Conservation (phyloP, 2,113 vertebrate genomes). For the Notechis scutatus region DNA sequence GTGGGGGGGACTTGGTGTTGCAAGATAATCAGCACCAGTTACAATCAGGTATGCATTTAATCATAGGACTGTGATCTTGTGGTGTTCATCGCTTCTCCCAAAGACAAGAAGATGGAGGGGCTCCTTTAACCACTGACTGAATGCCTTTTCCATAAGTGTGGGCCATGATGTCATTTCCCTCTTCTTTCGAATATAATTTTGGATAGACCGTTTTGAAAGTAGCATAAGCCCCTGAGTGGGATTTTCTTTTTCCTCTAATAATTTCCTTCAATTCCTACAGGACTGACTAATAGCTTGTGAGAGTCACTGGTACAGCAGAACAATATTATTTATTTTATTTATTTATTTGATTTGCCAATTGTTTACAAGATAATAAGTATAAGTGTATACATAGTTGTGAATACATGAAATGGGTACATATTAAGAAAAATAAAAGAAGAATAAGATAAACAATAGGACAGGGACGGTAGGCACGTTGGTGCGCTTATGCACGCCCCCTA, state of each 20-base stretch:
- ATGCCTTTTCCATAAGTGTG: not conserved
- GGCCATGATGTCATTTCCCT: not conserved
- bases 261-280: not conserved
- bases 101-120: not conserved
- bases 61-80: not conserved
- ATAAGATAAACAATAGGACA: too few species aligned
- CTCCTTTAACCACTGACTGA: not conserved
- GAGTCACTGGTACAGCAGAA: not conserved
- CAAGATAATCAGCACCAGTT: not conserved
- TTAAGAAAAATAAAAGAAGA: too few species aligned
- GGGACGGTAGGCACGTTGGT: too few species aligned
- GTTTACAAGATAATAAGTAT: too few species aligned
- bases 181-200: not conserved
- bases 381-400: too few species aligned
- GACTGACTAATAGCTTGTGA: constrained; percentile 13
- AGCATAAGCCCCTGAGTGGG: not conserved
- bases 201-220: not conserved
- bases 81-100: not conserved
- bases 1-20: not conserved
- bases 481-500: too few species aligned
- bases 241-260: not conserved
- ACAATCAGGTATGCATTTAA: not conserved
- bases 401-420: too few species aligned
- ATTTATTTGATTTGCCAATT: too few species aligned
- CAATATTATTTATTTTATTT: too few species aligned